Base-by-base conservation (phyloP, 1,140 invertebrate species). In the Lithobius niger region DNA sequence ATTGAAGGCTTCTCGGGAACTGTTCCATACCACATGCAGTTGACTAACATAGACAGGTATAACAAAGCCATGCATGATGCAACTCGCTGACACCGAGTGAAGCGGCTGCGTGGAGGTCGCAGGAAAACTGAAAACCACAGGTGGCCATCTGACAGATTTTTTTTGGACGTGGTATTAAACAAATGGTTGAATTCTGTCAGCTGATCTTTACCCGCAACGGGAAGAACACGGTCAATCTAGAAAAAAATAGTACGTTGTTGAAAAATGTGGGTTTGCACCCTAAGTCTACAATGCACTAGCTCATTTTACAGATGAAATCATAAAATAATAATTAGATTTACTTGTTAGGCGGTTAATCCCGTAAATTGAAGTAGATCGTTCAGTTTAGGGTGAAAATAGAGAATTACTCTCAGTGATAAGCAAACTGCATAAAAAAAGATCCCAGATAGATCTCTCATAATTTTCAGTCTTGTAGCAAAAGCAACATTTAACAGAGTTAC, bases 91-190 rank as follows among this genome's bases (percentile, higher is more conserved):
- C 67, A 60, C 47, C 74, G 58, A 2, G 74, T 76, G 57, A 78
- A 78, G 24, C 75, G 62, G 42, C 73, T 76, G 31, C 71, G 64
- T 3, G 74, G 70, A 16, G 77, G 76, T 27, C 77, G 61, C 27
- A 74, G 67, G 59, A 79, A 71, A 3, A 79, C 70, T 4, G 75
- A 77, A 59, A 77, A 76, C 77, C 77, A 79, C 10, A 79, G 62
- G 62, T 79, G 77, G 27, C 75, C 75, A 62, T 79, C 77, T 13
- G 68, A 66, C 0, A 79, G 62, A 53, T 75, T 72, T 57, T 73
- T 72, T 27, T 67, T 64, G 0, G 70, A 67, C n/a, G 65, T 68
- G 48, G 71, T 67, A 3, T 69, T 59, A 61, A 78, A 76, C 49
- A 77, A 60, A 61, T 76, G 72, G 19, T 64, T 62, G 51, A 76